phyloP scores from a whole-genome alignment of 2,888 invertebrate species.

The Hydraecia micacea region DNA sequence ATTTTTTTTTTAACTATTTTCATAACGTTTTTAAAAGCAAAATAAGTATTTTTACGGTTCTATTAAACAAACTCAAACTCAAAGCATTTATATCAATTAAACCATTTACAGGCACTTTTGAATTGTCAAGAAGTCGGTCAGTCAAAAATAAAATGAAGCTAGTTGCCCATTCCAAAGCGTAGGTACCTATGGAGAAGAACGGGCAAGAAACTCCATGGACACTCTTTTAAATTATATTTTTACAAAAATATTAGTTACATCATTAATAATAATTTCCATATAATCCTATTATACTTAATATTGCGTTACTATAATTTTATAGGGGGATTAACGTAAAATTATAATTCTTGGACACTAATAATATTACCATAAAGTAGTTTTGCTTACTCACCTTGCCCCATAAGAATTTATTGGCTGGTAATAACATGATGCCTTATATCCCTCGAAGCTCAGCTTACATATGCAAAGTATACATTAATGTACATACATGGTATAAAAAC shows the following conservation, averaged over 20 bases:
- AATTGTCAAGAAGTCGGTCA: no score
- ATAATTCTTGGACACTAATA: conserved; percentile 9
- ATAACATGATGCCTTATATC: conserved; percentile 35
- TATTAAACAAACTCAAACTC: no score
- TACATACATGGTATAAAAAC: conserved; percentile 42
- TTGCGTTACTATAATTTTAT: not conserved
- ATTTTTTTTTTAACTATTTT: not conserved
- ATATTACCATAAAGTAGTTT: conserved; percentile 42
- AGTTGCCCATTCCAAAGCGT: no score
- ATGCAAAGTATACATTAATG: conserved; percentile 21
- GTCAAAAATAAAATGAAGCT: no score
- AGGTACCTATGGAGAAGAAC: no score
- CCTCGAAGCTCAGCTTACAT: conserved; percentile 26
- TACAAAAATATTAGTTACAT: no score
- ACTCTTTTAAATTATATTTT: no score
- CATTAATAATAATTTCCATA: no score
- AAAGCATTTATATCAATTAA: no score
- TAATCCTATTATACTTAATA: not conserved
- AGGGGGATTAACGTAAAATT: conserved; percentile 14
- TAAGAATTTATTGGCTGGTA: conserved; percentile 30
- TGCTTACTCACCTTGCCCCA: conserved; percentile 49
- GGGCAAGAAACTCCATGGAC: no score
- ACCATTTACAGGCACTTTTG: no score
- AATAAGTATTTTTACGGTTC: not conserved
- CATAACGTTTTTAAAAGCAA: not conserved